Conservation (phyloP, 23 tunicate genomes). For the Botrylloides violaceus region DNA sequence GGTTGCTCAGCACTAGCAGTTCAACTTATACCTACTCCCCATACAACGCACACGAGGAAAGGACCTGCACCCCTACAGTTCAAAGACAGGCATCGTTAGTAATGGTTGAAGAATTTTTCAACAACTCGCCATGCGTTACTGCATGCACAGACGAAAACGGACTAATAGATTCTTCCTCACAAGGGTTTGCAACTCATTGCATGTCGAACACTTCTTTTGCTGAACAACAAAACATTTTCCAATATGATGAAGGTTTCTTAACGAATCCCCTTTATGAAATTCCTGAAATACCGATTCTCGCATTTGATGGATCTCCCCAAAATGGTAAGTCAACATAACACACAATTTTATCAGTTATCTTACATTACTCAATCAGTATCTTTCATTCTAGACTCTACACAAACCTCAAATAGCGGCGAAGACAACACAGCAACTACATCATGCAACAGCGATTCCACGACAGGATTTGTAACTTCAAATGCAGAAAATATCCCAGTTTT, state of each 20-base stretch:
- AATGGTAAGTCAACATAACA: not conserved
- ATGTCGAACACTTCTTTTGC: slow-evolving; percentile 1
- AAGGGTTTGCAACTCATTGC: not conserved
- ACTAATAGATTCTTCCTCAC: slow-evolving; percentile 2
- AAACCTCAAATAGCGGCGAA: not conserved
- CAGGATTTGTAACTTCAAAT: slow-evolving; percentile 4
- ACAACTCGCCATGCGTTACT: not conserved
- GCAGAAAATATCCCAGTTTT: not conserved
- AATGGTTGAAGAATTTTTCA: slow-evolving; percentile 17
- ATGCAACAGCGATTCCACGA: not conserved
- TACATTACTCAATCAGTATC: not conserved
- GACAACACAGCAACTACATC: not conserved
- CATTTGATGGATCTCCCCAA: not conserved
- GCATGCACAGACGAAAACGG: slow-evolving; percentile 2
- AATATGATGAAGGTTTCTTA: no score
- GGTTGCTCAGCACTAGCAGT: slow-evolving; percentile 15
- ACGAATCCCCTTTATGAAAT: no score
- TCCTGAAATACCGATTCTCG: no score
- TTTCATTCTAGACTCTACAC: not conserved
- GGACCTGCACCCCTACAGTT: not conserved
- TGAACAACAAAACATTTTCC: not conserved
- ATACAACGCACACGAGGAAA: slow-evolving; percentile 8
- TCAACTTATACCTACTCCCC: slow-evolving; percentile 18
- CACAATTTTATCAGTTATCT: not conserved
- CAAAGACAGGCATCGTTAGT: slow-evolving; percentile 18